phyloP scores from a whole-genome alignment of 2,797 vertebrate genomes.

The Melopsittacus undulatus region DNA sequence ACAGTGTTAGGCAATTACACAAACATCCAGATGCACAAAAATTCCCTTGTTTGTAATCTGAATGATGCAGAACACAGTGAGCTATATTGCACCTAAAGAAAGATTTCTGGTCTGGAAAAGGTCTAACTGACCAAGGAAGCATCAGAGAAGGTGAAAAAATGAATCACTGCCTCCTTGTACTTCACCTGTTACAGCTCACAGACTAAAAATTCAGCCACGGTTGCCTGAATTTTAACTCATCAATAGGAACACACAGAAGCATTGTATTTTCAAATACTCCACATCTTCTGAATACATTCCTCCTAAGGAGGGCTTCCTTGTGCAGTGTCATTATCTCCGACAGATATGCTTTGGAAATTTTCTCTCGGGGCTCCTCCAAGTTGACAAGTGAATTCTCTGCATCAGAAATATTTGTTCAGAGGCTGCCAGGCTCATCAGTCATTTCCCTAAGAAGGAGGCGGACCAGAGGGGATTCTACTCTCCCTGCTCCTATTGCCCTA shows the following conservation, averaged over 20 bases:
- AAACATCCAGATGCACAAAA: slow-evolving; percentile 41
- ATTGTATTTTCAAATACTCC: slow-evolving; percentile 21
- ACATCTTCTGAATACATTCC: neutral
- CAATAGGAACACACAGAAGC: neutral
- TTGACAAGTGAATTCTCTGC: slow-evolving; percentile 50
- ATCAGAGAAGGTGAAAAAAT: neutral
- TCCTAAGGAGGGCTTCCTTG: slow-evolving; percentile 36
- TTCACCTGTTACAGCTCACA: slow-evolving; percentile 23
- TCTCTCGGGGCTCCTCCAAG: slow-evolving; percentile 34
- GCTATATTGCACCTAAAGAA: neutral
- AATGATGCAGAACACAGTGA: neutral
- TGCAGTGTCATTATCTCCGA: slow-evolving; percentile 13
- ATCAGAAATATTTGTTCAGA: slow-evolving; percentile 66
- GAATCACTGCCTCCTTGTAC: slow-evolving; percentile 20
- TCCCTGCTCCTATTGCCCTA: neutral
- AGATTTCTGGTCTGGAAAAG: neutral
- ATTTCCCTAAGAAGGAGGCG: neutral
- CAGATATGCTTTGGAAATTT: slow-evolving; percentile 60
- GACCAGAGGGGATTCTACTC: neutral
- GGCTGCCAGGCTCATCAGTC: slow-evolving; percentile 60
- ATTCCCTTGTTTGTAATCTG: slow-evolving; percentile 38
- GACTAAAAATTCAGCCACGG: slow-evolving; percentile 13
- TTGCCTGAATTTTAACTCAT: slow-evolving; percentile 20
- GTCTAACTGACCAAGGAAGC: neutral
- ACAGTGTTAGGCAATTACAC: slow-evolving; percentile 35